Evolutionary conservation across 2,113 vertebrate genomes (phyloP), one percentile per base, ranked within the genome.

Genomic region (Argyrosomus japonicus): DNA sequence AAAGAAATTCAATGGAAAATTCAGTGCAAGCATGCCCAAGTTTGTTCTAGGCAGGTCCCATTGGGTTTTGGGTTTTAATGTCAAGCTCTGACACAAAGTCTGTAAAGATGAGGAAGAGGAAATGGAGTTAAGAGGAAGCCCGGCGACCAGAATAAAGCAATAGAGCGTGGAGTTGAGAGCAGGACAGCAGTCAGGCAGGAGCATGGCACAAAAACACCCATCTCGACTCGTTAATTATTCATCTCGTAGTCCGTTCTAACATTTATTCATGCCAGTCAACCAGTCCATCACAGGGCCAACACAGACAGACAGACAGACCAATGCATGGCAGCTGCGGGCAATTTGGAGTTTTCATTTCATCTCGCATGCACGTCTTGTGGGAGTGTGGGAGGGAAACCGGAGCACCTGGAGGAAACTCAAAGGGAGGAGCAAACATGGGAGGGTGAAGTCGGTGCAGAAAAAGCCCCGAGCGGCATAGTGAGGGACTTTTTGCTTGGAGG

Each of bases 181-280:
- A 85, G 81, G 77, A 45, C 45, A 13, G 73, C 72, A 40, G 71
- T 69, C 47, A 68, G 68, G 75, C 69, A 53, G 76, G 68, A 75
- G 75, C 62, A n/a, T 19, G 23, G 65, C 78, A 83, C 77, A 89
- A 81, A 86, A 85, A 40, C 78, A 51, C 60, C 87, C 82, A 83
- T 84, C 86, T 89, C 68, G 48, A 56, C 72, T 83, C 19, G 68
- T 91, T 75, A 88, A 92, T 92, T 86, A 92, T 93, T 91, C 67
- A 93, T 87, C 74, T 61, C 5, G 43, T 54, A 47, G 82, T 77
- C 62, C 15, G 57, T 78, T 88, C 73, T 71, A 79, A 77, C 83
- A 87, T 89, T 83, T 91, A 83, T 85, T 89, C 88, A 76, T 80
- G 72, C 68, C 29, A 17, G 62, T 70, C 73, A 36, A 36, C 23